Evolutionary conservation across 2,113 vertebrate species (phyloP).

Genomic region (Atlantisia rogersi): DNA sequence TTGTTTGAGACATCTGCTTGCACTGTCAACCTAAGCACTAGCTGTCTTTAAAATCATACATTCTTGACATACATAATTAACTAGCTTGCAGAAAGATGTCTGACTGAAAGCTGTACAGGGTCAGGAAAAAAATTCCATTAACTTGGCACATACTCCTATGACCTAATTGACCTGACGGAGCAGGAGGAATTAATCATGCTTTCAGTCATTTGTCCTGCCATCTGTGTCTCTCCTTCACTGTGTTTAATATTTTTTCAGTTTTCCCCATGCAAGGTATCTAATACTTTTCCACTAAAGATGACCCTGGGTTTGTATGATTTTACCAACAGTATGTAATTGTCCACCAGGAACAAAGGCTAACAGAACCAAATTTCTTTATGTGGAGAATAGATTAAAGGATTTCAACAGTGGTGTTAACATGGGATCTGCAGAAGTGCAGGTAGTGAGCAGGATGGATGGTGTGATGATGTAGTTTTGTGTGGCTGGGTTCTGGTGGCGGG

Average conservation of each 20-base stretch:
- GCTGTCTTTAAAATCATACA: background rate
- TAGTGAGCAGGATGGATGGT: too few species aligned
- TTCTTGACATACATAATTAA: background rate
- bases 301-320: background rate
- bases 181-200: background rate
- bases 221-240: background rate
- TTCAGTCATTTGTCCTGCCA: background rate
- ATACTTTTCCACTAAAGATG: background rate
- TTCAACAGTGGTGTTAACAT: background rate
- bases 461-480: too few species aligned
- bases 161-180: background rate
- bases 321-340: background rate
- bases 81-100: background rate
- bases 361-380: background rate
- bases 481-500: too few species aligned
- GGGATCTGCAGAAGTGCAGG: background rate
- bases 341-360: background rate
- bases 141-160: background rate
- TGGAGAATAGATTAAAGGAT: background rate
- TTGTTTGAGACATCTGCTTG: background rate
- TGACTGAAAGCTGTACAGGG: background rate
- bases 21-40: background rate
- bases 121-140: background rate
- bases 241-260: background rate
- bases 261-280: background rate